phyloP scores from a whole-genome alignment of 2,113 vertebrate genomes.

The Machaerirhynchus nigripectus region DNA sequence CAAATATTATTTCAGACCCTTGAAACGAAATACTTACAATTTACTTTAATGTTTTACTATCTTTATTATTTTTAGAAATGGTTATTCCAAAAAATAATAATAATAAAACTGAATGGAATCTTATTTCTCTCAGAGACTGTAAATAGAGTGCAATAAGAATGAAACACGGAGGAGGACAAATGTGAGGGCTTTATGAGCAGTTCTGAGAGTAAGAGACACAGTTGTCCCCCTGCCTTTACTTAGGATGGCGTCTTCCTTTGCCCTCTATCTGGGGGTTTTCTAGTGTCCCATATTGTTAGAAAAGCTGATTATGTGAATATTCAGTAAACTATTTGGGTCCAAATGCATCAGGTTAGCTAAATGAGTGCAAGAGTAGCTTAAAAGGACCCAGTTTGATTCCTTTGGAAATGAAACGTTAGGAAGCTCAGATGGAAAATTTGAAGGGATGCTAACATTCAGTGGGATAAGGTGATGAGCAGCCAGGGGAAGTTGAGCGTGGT shows the following conservation, averaged over 20 bases:
- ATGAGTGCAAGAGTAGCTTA: not conserved
- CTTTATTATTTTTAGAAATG: not conserved
- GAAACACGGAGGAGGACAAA: not conserved
- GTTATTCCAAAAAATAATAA: not conserved
- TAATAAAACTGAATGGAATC: not conserved
- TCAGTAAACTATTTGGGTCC: not conserved
- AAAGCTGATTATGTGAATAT: not conserved
- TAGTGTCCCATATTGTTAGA: not conserved
- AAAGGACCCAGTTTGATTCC: not conserved
- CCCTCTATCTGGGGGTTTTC: not conserved
- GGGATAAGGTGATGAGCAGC: not conserved
- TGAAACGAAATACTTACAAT: not conserved
- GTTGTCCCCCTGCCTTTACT: not conserved
- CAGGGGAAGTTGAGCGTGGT: not conserved
- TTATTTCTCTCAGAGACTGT: not conserved
- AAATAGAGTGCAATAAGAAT: rapidly evolving
- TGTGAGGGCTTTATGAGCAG: not conserved
- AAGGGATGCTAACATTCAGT: not conserved
- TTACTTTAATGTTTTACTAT: not conserved
- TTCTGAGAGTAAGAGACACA: not conserved
- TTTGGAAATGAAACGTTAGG: not conserved
- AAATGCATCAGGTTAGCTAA: not conserved
- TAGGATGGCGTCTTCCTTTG: not conserved
- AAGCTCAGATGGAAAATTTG: not conserved
- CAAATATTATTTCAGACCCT: not conserved